Percentiles rank a stretch among this genome's conserved stretches.
Conservation (phyloP, 2,113 vertebrate species). For the Isichthys henryi region DNA sequence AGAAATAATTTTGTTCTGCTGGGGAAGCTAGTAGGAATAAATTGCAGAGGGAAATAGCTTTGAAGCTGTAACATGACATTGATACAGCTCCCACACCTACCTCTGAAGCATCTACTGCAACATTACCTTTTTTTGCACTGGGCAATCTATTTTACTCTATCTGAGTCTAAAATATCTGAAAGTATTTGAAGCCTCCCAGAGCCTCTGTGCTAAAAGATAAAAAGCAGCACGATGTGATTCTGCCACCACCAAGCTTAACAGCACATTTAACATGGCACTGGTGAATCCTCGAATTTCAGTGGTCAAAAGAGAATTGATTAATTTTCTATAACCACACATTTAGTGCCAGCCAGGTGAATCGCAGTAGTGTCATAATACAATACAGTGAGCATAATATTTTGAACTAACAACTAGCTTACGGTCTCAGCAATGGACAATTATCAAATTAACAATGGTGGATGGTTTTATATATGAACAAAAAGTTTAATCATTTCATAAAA, state of each 20-base stretch:
- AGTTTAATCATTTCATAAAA: background rate
- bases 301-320: background rate
- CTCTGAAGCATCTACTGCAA: background rate
- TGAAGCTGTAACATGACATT: background rate
- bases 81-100: background rate
- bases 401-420: background rate
- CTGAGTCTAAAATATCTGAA: background rate
- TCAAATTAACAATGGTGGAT: background rate
- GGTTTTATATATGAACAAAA: background rate
- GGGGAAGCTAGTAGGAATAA: background rate
- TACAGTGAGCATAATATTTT: background rate
- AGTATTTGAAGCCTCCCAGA: background rate
- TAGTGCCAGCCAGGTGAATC: background rate
- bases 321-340: background rate
- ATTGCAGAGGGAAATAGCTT: background rate
- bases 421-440: background rate
- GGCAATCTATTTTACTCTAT: background rate
- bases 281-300: background rate
- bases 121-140: background rate
- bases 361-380: background rate
- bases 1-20: background rate
- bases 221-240: background rate
- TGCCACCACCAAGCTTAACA: background rate
- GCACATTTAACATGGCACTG: background rate
- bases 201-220: background rate